Evolutionary conservation across 2,113 vertebrate genomes (phyloP), one percentile per base, ranked within the genome.

Genomic region (Calyptommatus sinebrachiatus): DNA sequence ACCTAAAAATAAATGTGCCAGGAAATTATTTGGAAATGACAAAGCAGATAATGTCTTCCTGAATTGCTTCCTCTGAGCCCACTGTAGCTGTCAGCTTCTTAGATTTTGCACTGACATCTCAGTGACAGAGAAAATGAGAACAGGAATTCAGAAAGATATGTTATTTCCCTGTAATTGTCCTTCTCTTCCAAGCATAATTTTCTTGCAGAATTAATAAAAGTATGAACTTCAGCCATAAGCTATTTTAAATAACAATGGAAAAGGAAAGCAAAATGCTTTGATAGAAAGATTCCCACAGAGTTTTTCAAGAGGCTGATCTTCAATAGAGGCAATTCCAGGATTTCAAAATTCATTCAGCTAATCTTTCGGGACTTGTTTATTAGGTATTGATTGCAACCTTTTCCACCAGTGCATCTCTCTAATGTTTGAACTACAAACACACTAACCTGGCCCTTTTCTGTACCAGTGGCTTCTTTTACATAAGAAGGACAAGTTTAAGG

Each of bases 21-120:
- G 94, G 95, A 95, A 93, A 93, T 93, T 92, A 91, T 86, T 53
- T 82, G 91, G 93, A 95, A 95, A 90, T 86, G 92, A 93, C 93
- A 90, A 66, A 83, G 62, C 71, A 83, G 88, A 78, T 84, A 88
- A 74, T 12, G 71, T 87, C 82, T 93, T 95, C 93, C 94, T 94
- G 91, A 92, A 94, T 88, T 78, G 68, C 48, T 90, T 86, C 85
- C 86, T 0, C 16, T 85, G 89, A 57, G 41, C 48, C 76, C 76
- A 73, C 83, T 35, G 35, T 45, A 72, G 67, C 10, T 57, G 73
- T 57, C 45, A 46, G 65, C 68, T 53, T 31, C 46, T 71, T 62
- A 71, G 11, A 21, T 45, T 73, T 62, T 83, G 46, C 70, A 65
- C 57, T 73, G 71, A 80, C 73, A 41, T 78, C 61, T 66, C 80